These are phyloP conservation scores for Eidolon dupreanum DNA, from an alignment of 2,797 vertebrate genomes.

Conservation along the genomic window DNA sequence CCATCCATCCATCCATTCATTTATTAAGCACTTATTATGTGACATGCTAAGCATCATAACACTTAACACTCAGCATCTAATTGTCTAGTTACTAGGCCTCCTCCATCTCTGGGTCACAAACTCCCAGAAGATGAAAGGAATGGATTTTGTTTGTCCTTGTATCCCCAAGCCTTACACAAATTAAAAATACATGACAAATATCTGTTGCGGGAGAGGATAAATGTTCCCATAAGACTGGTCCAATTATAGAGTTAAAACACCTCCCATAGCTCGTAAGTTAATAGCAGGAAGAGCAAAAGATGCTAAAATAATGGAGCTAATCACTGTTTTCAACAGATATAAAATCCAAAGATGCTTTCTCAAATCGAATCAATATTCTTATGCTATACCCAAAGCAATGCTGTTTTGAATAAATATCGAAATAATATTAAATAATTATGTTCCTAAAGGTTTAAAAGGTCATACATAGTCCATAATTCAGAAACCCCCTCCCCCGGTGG, in stretches of 20 bases:
- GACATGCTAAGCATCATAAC: background rate
- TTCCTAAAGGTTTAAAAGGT: background rate
- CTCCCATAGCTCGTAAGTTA: background rate
- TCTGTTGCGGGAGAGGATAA: background rate
- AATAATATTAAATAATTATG: background rate
- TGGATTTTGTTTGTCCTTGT: background rate
- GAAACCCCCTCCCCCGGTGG: background rate
- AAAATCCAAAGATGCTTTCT: conserved; percentile 7
- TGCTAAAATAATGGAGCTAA: background rate
- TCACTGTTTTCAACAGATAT: background rate
- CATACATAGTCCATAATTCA: background rate
- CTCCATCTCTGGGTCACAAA: background rate
- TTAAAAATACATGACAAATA: background rate
- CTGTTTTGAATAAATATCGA: background rate
- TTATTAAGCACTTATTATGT: background rate
- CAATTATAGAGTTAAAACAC: background rate
- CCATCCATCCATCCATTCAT: background rate
- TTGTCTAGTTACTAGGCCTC: background rate
- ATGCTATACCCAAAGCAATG: background rate
- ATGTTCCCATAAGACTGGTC: background rate
- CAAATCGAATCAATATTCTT: conserved; percentile 1
- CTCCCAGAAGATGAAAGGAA: background rate
- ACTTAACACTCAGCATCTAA: background rate
- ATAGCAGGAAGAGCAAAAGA: background rate
- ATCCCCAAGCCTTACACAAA: background rate